phyloP scores from a whole-genome alignment of 2,113 vertebrate species.

The Corythaeola cristata region DNA sequence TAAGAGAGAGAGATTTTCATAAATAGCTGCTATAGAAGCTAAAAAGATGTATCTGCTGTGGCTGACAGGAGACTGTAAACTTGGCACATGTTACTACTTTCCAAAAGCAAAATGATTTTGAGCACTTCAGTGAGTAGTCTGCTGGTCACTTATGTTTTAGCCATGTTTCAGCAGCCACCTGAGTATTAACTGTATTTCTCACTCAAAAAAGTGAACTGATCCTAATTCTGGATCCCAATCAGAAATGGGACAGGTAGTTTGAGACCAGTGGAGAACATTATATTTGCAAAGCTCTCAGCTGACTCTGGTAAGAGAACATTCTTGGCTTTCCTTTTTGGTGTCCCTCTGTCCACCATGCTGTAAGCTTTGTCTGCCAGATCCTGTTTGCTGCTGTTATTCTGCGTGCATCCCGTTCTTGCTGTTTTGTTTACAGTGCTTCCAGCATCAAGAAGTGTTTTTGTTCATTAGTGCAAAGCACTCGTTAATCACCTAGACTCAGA shows the following conservation, averaged over 20 bases:
- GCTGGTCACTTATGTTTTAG: not conserved
- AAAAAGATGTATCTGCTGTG: not conserved
- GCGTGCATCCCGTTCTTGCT: not conserved
- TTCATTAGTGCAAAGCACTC: not conserved
- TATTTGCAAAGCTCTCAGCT: not conserved
- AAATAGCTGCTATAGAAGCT: not conserved
- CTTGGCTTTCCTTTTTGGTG: not conserved
- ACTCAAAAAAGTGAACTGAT: not conserved
- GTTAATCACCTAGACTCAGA: not conserved
- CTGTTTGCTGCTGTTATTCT: not conserved
- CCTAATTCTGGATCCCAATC: not conserved
- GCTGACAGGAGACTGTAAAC: not conserved
- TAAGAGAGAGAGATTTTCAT: not conserved
- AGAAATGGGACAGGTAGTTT: not conserved
- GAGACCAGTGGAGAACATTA: not conserved
- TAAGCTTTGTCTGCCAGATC: not conserved
- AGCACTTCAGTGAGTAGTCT: not conserved
- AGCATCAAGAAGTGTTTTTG: not conserved
- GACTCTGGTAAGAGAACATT: not conserved
- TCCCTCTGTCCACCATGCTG: not conserved
- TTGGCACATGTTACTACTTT: not conserved
- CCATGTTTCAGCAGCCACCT: not conserved
- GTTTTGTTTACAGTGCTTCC: not conserved
- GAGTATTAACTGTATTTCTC: not conserved
- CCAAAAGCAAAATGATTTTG: not conserved